Base-by-base conservation (phyloP, 2,888 invertebrate species). In the Opisthograptis luteolata region DNA sequence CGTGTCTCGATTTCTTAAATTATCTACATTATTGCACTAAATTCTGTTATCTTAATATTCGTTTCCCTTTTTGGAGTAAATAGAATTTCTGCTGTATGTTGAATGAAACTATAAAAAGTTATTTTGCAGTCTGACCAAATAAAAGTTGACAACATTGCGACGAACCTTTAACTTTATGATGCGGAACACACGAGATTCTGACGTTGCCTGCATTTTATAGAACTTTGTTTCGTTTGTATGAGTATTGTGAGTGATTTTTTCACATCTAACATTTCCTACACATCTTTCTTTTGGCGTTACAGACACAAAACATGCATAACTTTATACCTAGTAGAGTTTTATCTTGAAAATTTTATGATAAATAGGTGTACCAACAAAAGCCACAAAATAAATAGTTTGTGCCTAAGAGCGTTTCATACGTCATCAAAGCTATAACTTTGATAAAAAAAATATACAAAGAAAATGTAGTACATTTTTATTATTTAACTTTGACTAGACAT, bases 1-100 rank as follows among this genome's bases (percentile, higher is more conserved):
- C 70, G 70, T 75, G 65, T 60, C 49, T 64, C 47, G 66, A 58
- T 66, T 67, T 59, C 55, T 58, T 55, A 60, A 65, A 68, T 58
- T 54, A 56, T 55, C 58, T 55, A 56, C 60, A 58, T 53, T 64
- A 57, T 50, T 55, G 46, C 43, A 48, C 45, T 46, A 58, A 55
- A 46, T 45, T 58, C 47, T 34, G 46, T 46, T 50, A 58, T 45
- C 43, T 47, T 43, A 42, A 50, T 49, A 46, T 51, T 19, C 20
- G 32, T 36, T 25, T 15, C 34, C 48, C 19, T 41, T 41, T 36
- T 35, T 35, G 30, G 31, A 13, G 25, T 8, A 31, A 36, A 48
- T 27, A 42, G 15, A 31, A 31, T 42, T 24, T 28, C 9, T 35
- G 13, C 31, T 34, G 19, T 9, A 20, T 12, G 17, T 31, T 9